phyloP scores from a whole-genome alignment of 2,113 vertebrate genomes.

The Epinephelus fuscoguttatus region DNA sequence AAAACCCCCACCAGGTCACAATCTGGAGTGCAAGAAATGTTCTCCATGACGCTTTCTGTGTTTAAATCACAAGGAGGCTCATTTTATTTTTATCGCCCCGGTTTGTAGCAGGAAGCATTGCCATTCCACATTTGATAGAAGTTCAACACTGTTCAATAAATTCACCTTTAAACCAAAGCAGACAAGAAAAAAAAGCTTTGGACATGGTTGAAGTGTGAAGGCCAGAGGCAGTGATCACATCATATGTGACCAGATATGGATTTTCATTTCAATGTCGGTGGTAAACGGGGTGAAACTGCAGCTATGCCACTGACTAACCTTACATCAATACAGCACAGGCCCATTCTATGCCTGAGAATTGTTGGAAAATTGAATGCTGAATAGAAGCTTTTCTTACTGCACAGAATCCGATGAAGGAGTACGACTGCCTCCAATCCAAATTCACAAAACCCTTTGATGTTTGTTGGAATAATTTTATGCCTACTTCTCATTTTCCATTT shows the following conservation, averaged over 20 bases:
- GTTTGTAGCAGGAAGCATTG: slow-evolving; percentile 5
- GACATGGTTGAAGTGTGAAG: slow-evolving; percentile 42
- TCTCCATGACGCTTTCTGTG: neutral
- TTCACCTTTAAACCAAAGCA: slow-evolving; percentile 40
- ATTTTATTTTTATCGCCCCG: neutral
- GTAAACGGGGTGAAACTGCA: slow-evolving; percentile 56
- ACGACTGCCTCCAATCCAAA: slow-evolving; percentile 76
- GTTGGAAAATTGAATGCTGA: slow-evolving; percentile 72
- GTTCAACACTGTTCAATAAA: slow-evolving; percentile 24
- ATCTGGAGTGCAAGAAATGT: slow-evolving; percentile 10
- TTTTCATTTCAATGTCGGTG: slow-evolving; percentile 59
- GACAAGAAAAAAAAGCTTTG: slow-evolving; percentile 15
- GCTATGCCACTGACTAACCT: slow-evolving; percentile 55
- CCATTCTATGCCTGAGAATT: slow-evolving; percentile 51
- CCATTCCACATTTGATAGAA: slow-evolving; percentile 20
- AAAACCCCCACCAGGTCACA: slow-evolving; percentile 28
- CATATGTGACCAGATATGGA: slow-evolving; percentile 60
- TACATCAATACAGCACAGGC: slow-evolving; percentile 47
- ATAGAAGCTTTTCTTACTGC: slow-evolving; percentile 61
- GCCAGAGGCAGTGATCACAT: slow-evolving; percentile 59
- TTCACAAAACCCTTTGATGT: slow-evolving; percentile 81
- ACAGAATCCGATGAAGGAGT: slow-evolving; percentile 69
- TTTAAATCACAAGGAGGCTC: slow-evolving; percentile 22
- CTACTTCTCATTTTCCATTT: slow-evolving; percentile 76
- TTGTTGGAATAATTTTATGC: slow-evolving; percentile 76